Evolutionary conservation across 2,888 invertebrate genomes (phyloP).

Genomic region (Drosophila ustulata): DNA sequence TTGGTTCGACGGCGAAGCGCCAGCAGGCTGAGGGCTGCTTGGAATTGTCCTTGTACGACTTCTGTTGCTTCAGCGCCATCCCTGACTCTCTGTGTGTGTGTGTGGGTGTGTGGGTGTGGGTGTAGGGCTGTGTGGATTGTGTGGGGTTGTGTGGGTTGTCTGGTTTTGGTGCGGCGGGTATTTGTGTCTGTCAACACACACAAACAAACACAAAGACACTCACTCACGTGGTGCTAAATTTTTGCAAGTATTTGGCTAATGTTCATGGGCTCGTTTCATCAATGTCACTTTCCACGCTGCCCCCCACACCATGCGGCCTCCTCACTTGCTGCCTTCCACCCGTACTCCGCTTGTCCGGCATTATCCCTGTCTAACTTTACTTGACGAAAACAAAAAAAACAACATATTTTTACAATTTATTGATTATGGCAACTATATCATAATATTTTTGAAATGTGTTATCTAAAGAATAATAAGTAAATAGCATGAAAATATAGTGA

Average conservation of each 20-base stretch:
- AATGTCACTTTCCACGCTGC: constrained; percentile 54
- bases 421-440: too few relatives aligned
- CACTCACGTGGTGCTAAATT: constrained; percentile 60
- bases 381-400: neutral
- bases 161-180: neutral
- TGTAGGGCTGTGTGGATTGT: neutral
- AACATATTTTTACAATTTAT: neutral
- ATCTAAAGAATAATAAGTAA: too few relatives aligned
- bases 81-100: constrained; percentile 1
- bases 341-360: neutral
- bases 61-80: constrained; percentile 62
- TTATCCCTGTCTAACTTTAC: neutral
- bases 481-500: too few relatives aligned
- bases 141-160: neutral
- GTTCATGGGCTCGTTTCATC: constrained; percentile 71
- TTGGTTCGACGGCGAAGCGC: constrained; percentile 5
- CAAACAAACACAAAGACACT: neutral
- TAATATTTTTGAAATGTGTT: too few relatives aligned
- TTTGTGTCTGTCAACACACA: too few relatives aligned
- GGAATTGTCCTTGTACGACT: constrained; percentile 68
- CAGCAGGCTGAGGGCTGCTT: neutral
- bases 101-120: neutral
- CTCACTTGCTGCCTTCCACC: neutral
- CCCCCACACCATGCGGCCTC: neutral
- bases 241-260: constrained; percentile 71